Percentiles rank a stretch among this genome's conserved stretches.
Conservation (phyloP, 2,888 invertebrate species). For the Dorcus hopei region DNA sequence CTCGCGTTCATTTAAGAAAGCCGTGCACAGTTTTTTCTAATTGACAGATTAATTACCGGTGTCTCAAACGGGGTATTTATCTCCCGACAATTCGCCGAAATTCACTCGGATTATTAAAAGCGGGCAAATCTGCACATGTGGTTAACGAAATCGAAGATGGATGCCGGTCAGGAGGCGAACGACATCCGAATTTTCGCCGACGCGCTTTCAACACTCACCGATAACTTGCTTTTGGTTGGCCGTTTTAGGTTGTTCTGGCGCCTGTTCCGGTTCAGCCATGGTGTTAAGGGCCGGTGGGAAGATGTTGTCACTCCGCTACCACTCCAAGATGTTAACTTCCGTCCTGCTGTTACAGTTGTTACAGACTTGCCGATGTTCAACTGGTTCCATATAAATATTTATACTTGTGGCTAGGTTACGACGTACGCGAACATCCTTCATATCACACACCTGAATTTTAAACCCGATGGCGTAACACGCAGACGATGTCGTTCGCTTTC, state of each 20-base stretch:
- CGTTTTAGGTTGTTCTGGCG: constrained; percentile 53
- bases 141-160: constrained; percentile 38
- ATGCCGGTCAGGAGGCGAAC: constrained; percentile 34
- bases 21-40: no score
- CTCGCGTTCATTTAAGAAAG: no score
- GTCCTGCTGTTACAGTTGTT: constrained; percentile 58
- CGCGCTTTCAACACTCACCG: constrained; percentile 57
- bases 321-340: constrained; percentile 70
- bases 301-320: constrained; percentile 76
- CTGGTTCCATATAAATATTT: constrained; percentile 32
- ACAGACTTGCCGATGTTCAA: constrained; percentile 38
- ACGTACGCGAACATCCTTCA: background rate
- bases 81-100: background rate
- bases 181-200: constrained; percentile 4
- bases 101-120: background rate
- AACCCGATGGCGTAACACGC: background rate
- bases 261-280: constrained; percentile 92
- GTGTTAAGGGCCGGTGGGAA: constrained; percentile 74
- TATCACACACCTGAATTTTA: background rate
- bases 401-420: constrained; percentile 2
- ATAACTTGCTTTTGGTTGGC: constrained; percentile 82
- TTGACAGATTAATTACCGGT: no score
- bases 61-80: no score
- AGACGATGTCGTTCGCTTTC: background rate
- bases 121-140: constrained; percentile 24